These are phyloP conservation scores for Megaceryle maxima DNA, from an alignment of 2,113 vertebrate genomes.

Conservation along the genomic window DNA sequence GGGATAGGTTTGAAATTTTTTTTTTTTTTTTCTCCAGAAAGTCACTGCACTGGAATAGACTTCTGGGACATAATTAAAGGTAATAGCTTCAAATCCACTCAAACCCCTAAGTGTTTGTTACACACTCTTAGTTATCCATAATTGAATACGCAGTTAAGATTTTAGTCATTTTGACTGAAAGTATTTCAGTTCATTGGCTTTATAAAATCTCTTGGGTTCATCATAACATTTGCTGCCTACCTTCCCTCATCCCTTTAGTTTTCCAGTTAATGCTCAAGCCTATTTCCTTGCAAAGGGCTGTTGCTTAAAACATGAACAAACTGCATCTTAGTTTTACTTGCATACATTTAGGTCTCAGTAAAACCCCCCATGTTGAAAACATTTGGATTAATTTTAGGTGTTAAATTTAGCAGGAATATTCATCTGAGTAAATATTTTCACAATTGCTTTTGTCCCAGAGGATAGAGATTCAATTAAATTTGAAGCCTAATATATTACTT, in stretches of 20 bases:
- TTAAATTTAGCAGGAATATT: not conserved
- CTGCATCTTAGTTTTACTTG: not conserved
- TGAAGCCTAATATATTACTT: not conserved
- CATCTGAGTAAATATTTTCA: conserved; percentile 14
- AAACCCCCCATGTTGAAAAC: not conserved
- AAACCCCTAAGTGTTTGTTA: not conserved
- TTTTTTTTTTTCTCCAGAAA: not conserved
- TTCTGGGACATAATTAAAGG: conserved; percentile 38
- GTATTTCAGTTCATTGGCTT: conserved; percentile 19
- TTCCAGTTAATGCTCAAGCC: not conserved
- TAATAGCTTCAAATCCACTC: not conserved
- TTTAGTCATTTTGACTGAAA: conserved; percentile 15
- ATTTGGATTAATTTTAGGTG: not conserved
- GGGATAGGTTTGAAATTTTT: not conserved
- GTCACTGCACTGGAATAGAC: not conserved
- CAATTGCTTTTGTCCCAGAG: not conserved
- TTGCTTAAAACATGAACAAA: not conserved
- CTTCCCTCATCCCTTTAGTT: not conserved
- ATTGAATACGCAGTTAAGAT: not conserved
- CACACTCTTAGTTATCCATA: not conserved
- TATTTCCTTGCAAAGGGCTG: not conserved
- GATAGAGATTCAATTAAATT: not conserved
- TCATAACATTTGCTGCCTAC: not conserved
- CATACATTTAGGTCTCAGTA: not conserved
- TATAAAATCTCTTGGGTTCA: not conserved